phyloP scores from a whole-genome alignment of 2,888 invertebrate genomes.

The Belgica antarctica region DNA sequence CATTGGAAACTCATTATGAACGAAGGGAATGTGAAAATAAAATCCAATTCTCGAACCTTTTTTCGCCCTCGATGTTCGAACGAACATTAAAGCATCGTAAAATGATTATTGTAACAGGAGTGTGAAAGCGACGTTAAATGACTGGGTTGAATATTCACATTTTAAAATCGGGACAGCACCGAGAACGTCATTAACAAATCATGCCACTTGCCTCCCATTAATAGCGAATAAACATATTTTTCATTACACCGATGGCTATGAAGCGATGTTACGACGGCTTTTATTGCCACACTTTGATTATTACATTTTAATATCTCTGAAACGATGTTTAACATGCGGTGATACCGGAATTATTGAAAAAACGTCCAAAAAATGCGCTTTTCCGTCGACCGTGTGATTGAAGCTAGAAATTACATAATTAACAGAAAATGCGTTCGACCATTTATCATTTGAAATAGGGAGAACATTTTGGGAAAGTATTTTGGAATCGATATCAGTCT shows the following conservation, averaged over 20 bases:
- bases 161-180: not conserved
- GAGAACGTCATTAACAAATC: not conserved
- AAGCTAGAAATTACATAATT: conserved; percentile 21
- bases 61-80: not conserved
- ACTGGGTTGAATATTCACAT: not conserved
- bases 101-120: conserved; percentile 4
- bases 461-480: not conserved
- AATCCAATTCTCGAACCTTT: conserved; percentile 6
- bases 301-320: conserved; percentile 29
- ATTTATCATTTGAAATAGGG: not conserved
- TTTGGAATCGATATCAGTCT: not conserved
- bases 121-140: conserved; percentile 2
- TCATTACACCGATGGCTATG: conserved; percentile 3
- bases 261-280: conserved; percentile 21
- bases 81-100: conserved; percentile 1
- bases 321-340: too few species aligned
- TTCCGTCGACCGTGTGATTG: too few species aligned
- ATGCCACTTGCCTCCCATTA: not conserved
- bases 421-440: conserved; percentile 6
- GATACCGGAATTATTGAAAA: too few species aligned
- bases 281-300: conserved; percentile 26
- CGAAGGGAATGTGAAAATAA: not conserved
- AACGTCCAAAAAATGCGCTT: too few species aligned
- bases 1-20: conserved; percentile 32
- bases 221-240: conserved; percentile 26